Base-by-base conservation (phyloP, 2,888 invertebrate species). In the Rhabditoides inermis region DNA sequence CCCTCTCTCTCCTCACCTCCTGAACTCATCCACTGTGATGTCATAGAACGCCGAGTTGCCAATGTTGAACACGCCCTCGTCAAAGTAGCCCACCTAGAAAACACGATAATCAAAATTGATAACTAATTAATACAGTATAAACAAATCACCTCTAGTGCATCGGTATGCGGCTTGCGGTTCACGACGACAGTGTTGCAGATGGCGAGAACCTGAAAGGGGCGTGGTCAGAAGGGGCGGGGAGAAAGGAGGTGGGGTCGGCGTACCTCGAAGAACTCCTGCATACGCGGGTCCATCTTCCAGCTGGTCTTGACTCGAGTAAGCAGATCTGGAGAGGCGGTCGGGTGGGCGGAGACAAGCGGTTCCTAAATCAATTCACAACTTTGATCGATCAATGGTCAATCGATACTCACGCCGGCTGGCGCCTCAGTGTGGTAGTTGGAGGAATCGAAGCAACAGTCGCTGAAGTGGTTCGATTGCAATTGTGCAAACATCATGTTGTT, bases 81-180 rank as follows among this genome's bases (percentile, higher is more conserved):
- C 68, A 20, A 61, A 60, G n/a, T 54, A 62, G 12, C 72, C 72
- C 12, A 59, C 45, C 57, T 70, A 55, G 3, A 69, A 46, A 20
- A 15, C 15, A 15, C 32, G 15, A 32, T n/a, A n/a, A n/a, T n/a
- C n/a, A n/a, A n/a, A n/a, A n/a, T n/a, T n/a, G n/a, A n/a, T n/a
- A n/a, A n/a, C n/a, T n/a, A n/a, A n/a, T n/a, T n/a, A n/a, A n/a
- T n/a, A n/a, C 1, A 39, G 18, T 1, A n/a, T n/a, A 28, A 26
- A 42, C 27, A 12, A 20, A 23, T 32, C 27, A 60, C 59, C 40
- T 65, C 62, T n/a, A 65, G 44, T 3, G 44, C 40, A 54, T 65
- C 85, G 60, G 82, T 80, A 77, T 85, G 85, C 3, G 90, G 90
- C 76, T 86, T 86, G 46, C 84, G 83, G 62, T 90, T 87, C 48